Conservation (phyloP, 2,113 vertebrate species). For the Centropus unirufus region DNA sequence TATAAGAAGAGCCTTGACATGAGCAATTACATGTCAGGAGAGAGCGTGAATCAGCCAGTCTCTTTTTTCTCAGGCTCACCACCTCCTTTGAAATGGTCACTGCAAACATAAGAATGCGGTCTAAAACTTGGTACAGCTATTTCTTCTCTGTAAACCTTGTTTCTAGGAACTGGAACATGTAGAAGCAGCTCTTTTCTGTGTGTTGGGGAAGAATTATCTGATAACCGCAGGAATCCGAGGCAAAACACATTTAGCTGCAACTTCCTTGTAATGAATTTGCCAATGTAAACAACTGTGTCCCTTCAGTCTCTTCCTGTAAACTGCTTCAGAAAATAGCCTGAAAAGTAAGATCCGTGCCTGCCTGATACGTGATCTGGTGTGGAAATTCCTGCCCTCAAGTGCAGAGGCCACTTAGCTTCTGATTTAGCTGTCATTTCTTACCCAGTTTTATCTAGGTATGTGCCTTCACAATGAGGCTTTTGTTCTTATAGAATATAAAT, state of each 20-base stretch:
- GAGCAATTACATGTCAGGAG: not conserved
- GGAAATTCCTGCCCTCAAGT: not conserved
- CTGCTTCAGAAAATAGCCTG: not conserved
- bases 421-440: not conserved
- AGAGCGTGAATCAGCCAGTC: not conserved
- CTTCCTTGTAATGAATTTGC: slow-evolving; percentile 7
- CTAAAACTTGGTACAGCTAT: not conserved
- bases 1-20: not conserved
- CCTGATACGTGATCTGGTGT: not conserved
- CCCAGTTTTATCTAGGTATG: not conserved
- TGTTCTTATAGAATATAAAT: not conserved
- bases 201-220: not conserved
- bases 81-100: not conserved
- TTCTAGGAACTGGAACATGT: not conserved
- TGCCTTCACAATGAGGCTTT: not conserved
- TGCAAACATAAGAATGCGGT: not conserved
- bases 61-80: not conserved
- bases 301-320: not conserved
- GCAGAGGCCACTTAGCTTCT: not conserved
- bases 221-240: not conserved
- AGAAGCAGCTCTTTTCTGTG: not conserved
- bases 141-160: not conserved
- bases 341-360: not conserved
- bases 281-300: not conserved
- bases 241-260: not conserved